Evolutionary conservation across 1,140 invertebrate species (phyloP).

Genomic region (Listronotus oregonensis): DNA sequence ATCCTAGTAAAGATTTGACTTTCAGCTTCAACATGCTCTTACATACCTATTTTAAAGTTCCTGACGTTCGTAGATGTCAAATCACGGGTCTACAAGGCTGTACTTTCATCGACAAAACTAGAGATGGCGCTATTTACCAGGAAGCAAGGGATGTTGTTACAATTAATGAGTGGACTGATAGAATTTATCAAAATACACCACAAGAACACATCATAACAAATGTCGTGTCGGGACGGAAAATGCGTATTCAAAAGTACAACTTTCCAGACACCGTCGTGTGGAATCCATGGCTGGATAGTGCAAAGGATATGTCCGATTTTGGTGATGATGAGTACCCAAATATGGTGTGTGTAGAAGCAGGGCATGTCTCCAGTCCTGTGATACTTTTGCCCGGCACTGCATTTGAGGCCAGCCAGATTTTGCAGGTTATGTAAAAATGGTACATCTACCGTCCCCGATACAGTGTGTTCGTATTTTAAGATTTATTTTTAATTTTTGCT

Average conservation of each 20-base stretch:
- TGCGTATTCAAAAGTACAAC: slow-evolving; percentile 91
- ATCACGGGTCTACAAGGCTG: slow-evolving; percentile 90
- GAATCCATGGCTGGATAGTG: slow-evolving; percentile 95
- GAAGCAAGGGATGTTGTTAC: slow-evolving; percentile 88
- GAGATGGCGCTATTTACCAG: slow-evolving; percentile 80
- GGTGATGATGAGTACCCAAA: slow-evolving; percentile 94
- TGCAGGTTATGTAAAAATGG: slow-evolving; percentile 67
- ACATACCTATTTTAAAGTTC: slow-evolving; percentile 95
- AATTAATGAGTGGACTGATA: slow-evolving; percentile 89
- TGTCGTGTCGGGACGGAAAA: slow-evolving; percentile 87
- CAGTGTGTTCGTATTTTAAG: slow-evolving; percentile 2
- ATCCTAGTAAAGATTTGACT: slow-evolving; percentile 85
- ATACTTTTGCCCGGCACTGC: slow-evolving; percentile 84
- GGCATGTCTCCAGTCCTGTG: slow-evolving; percentile 84
- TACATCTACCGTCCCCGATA: slow-evolving; percentile 18
- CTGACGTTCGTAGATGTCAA: slow-evolving; percentile 87
- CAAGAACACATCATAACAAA: slow-evolving; percentile 92
- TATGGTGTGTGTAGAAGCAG: slow-evolving; percentile 94
- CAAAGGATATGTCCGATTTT: slow-evolving; percentile 90
- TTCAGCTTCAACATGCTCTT: slow-evolving; percentile 92
- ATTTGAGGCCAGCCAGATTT: slow-evolving; percentile 85
- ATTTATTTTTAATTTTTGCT: slow-evolving; percentile 18
- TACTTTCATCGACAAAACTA: slow-evolving; percentile 91
- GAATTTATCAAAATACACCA: slow-evolving; percentile 91
- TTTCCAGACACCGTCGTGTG: slow-evolving; percentile 94